Evolutionary conservation across 1,140 invertebrate species (phyloP).

Genomic region (Palaemon carinicauda): DNA sequence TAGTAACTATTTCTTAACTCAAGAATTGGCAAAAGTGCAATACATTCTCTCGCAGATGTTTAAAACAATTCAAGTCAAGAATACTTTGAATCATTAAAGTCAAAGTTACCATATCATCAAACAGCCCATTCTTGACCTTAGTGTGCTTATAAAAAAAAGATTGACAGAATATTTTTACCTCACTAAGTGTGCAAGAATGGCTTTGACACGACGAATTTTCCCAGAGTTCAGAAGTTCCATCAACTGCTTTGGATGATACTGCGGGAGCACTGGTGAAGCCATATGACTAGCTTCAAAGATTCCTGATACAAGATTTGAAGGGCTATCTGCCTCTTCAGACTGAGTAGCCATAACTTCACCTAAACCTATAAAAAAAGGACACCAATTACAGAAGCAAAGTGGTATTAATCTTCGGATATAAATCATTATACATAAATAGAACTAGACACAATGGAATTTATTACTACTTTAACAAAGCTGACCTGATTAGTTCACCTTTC

Average conservation of each 20-base stretch:
- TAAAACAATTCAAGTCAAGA: too few species aligned
- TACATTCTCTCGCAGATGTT: too few species aligned
- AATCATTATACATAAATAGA: too few species aligned
- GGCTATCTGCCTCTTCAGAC: conserved; percentile 64
- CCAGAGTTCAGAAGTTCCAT: conserved; percentile 99
- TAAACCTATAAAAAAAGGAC: neutral
- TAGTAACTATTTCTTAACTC: too few species aligned
- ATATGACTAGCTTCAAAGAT: conserved; percentile 96
- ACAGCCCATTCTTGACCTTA: too few species aligned
- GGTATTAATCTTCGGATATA: too few species aligned
- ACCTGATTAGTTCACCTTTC: too few species aligned
- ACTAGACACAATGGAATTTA: too few species aligned
- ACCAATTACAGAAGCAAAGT: too few species aligned
- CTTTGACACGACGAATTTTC: conserved; percentile 96
- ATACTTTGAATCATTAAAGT: neutral
- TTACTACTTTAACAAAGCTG: too few species aligned
- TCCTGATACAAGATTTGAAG: conserved; percentile 87
- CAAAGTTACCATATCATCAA: neutral
- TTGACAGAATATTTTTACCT: conserved; percentile 63
- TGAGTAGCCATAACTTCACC: conserved; percentile 36
- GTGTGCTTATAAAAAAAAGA: neutral
- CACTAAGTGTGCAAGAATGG: conserved; percentile 95
- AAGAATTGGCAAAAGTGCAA: too few species aligned
- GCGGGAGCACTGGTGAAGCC: conserved; percentile 96
- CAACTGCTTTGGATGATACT: conserved; percentile 98